phyloP scores from a whole-genome alignment of 2,888 invertebrate species.

The Gortyna flavago region DNA sequence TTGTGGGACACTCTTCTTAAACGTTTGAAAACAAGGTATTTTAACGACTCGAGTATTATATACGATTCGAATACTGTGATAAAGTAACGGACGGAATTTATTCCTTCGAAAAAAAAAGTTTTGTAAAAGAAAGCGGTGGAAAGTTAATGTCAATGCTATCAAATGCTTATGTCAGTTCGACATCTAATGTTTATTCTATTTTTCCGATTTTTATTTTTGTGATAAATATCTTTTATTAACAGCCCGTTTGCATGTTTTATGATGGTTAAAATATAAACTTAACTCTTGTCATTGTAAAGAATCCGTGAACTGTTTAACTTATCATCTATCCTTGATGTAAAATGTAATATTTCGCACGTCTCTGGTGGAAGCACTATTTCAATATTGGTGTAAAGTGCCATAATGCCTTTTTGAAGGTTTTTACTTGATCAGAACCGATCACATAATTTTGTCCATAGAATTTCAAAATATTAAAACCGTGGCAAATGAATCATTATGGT shows the following conservation, averaged over 20 bases:
- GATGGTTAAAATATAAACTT: constrained; percentile 40
- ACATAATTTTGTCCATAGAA: background rate
- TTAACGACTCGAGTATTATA: constrained; percentile 63
- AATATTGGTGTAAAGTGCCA: constrained; percentile 39
- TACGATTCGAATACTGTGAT: constrained; percentile 83
- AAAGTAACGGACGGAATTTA: constrained; percentile 73
- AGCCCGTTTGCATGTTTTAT: constrained; percentile 58
- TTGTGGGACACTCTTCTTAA: constrained; percentile 77
- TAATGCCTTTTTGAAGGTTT: constrained; percentile 41
- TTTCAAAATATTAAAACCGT: constrained; percentile 3
- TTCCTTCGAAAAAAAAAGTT: constrained; percentile 67
- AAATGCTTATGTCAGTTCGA: constrained; percentile 77
- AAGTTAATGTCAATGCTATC: constrained; percentile 71
- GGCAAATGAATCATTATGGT: constrained; percentile 49
- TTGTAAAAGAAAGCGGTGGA: constrained; percentile 69
- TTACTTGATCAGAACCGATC: constrained; percentile 7
- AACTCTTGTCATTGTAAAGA: constrained; percentile 32
- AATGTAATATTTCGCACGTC: constrained; percentile 41
- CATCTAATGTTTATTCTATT: constrained; percentile 67
- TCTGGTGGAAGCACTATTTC: constrained; percentile 29
- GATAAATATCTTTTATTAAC: constrained; percentile 80
- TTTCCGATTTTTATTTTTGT: constrained; percentile 77
- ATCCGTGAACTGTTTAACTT: constrained; percentile 45
- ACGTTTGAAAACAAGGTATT: constrained; percentile 69
- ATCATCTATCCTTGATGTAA: constrained; percentile 22